Evolutionary conservation across 1,140 invertebrate species (phyloP).

Genomic region (Lordiphosa mommai): DNA sequence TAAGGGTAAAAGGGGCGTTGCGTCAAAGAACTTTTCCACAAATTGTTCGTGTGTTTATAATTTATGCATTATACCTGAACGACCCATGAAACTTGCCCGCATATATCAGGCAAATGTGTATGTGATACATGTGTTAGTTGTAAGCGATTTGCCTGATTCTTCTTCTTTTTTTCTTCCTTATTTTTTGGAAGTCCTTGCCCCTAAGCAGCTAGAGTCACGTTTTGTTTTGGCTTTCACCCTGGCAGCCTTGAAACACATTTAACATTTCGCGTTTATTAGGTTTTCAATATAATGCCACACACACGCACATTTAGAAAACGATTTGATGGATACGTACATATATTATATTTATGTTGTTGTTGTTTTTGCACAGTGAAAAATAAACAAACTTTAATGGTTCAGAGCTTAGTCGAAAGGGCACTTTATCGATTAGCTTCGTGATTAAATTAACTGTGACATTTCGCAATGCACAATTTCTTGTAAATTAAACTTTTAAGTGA

Average conservation of each 20-base stretch:
- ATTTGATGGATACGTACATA: background rate
- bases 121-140: background rate
- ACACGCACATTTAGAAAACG: constrained; percentile 22
- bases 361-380: constrained; percentile 2
- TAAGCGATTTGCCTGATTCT: background rate
- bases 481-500: background rate
- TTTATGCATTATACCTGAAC: too few relatives aligned
- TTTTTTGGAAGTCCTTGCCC: background rate
- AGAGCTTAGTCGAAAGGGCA: constrained; percentile 15
- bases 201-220: constrained; percentile 1
- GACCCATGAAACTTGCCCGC: too few relatives aligned
- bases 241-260: constrained; percentile 48
- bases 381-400: constrained; percentile 6
- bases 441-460: background rate
- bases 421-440: constrained; percentile 54
- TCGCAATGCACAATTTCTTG: background rate
- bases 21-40: too few relatives aligned
- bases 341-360: background rate
- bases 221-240: constrained; percentile 44
- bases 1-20: too few relatives aligned
- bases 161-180: background rate
- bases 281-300: constrained; percentile 7
- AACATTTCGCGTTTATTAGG: constrained; percentile 31
- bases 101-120: background rate
- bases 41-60: too few relatives aligned